Conservation (phyloP, 92 coral and sea anemone genomes). For the Porites cylindrica region DNA sequence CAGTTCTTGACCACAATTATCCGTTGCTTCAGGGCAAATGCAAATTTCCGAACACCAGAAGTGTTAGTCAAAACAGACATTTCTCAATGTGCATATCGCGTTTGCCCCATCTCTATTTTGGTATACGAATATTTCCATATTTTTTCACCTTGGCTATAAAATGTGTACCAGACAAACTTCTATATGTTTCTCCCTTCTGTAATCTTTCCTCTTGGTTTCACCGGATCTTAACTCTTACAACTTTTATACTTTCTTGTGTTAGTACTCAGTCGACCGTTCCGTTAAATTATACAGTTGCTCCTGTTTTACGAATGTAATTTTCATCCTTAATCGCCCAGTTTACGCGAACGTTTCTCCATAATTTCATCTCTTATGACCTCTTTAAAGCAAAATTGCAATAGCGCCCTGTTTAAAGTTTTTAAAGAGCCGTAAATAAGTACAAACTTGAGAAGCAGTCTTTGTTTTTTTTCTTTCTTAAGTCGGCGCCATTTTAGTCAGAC, state of each 20-base stretch:
- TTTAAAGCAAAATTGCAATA: not conserved
- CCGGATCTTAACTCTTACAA: not conserved
- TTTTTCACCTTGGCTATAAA: not conserved
- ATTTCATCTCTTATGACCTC: conserved; percentile 6
- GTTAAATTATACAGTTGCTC: conserved; percentile 4
- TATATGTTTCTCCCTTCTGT: not conserved
- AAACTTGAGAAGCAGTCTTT: not conserved
- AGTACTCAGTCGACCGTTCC: conserved; percentile 14
- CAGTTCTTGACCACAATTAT: conserved; percentile 28
- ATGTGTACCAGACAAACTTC: not conserved
- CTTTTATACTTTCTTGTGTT: not conserved
- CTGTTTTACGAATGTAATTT: conserved; percentile 13
- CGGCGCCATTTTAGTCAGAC: conserved; percentile 41
- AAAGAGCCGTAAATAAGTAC: not conserved
- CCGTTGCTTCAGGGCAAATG: conserved; percentile 46
- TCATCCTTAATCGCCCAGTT: conserved; percentile 27
- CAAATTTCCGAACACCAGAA: conserved; percentile 28
- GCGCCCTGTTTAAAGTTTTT: not conserved
- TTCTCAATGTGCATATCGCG: not conserved
- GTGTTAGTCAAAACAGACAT: not conserved
- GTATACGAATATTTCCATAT: not conserved
- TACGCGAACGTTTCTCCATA: conserved; percentile 5
- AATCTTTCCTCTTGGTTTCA: not conserved
- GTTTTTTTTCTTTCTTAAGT: not conserved
- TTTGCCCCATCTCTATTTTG: not conserved